Evolutionary conservation across 2,113 vertebrate species (phyloP).

Genomic region (Chaenogobius annularis): DNA sequence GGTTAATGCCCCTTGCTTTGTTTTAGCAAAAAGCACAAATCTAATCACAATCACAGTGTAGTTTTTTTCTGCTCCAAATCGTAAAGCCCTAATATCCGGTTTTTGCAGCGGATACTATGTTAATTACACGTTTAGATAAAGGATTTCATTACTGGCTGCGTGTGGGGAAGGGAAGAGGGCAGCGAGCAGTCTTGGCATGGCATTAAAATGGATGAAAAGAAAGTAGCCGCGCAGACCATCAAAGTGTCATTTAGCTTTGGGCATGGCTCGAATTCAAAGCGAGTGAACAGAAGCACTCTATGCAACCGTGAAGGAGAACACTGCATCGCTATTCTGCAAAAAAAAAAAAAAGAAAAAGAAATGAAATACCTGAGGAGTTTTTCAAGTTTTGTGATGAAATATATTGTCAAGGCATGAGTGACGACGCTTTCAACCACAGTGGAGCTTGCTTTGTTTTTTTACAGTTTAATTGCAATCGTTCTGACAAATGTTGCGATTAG

Average conservation of each 20-base stretch:
- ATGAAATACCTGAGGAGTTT: neutral
- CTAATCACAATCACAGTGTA: neutral
- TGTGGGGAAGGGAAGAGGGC: neutral
- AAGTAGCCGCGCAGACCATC: slow-evolving; percentile 1
- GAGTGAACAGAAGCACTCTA: neutral
- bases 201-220: slow-evolving; percentile 5
- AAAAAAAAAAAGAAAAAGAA: too few species aligned
- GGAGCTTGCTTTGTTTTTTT: too few species aligned
- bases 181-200: neutral
- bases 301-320: neutral
- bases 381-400: neutral
- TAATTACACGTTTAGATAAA: neutral
- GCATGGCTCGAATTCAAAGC: slow-evolving; percentile 10
- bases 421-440: too few species aligned
- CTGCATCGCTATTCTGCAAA: neutral
- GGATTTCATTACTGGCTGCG: neutral
- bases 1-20: neutral
- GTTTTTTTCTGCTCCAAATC: too few species aligned
- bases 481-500: too few species aligned
- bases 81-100: too few species aligned
- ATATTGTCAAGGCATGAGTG: too few species aligned
- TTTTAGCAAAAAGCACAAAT: neutral
- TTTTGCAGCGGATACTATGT: too few species aligned
- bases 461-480: too few species aligned
- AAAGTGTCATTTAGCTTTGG: slow-evolving; percentile 10